Conservation (phyloP, 30 jellyfish, hydroid and myxozoan genomes). For the Turritopsis dohrnii region DNA sequence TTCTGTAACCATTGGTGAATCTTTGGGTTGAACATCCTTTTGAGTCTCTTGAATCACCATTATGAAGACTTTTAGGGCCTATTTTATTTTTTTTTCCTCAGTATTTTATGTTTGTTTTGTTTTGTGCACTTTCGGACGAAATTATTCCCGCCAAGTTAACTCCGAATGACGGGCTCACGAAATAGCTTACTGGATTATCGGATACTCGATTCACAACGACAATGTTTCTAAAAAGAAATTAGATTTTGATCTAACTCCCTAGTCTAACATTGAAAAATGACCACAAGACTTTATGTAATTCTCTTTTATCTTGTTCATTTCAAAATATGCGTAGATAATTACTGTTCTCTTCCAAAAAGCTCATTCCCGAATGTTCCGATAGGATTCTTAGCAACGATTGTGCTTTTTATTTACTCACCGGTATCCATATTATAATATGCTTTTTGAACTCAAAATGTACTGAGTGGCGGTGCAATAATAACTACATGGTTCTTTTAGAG, state of each 20-base stretch:
- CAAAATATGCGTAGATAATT: background rate
- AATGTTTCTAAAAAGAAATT: background rate
- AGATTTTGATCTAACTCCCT: background rate
- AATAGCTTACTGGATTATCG: background rate
- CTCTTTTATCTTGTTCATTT: background rate
- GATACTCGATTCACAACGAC: background rate
- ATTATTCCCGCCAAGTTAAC: background rate
- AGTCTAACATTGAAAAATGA: background rate
- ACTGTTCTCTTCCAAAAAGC: background rate
- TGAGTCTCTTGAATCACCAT: conserved; percentile 1
- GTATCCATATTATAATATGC: background rate
- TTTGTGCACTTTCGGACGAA: background rate
- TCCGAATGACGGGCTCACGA: background rate
- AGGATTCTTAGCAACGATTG: background rate
- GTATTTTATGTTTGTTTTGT: background rate
- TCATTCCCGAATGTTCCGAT: background rate
- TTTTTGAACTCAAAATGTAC: background rate
- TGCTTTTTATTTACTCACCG: background rate
- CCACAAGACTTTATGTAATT: background rate
- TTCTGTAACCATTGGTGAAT: background rate
- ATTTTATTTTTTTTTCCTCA: background rate
- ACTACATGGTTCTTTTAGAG: background rate
- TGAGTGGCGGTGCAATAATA: background rate
- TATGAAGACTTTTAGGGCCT: background rate
- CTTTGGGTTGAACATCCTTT: background rate